Base-by-base conservation (phyloP, 2,888 invertebrate genomes). In the Alviniconcha strummeri region DNA sequence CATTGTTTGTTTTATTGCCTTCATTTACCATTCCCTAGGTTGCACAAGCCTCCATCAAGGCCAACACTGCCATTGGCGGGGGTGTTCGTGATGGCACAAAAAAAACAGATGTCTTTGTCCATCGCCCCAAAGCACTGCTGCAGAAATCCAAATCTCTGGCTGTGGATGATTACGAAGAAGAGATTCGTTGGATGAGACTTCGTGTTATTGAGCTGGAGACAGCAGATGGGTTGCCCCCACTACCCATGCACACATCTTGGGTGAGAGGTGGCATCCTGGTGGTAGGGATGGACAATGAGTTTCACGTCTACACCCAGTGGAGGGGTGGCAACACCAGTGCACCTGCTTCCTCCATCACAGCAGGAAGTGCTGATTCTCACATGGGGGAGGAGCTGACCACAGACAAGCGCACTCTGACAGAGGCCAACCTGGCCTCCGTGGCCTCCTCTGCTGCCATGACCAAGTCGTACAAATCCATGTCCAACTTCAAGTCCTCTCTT, bases 201-300 rank as follows among this genome's bases (percentile, higher is more conserved):
- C 95, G 98, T 0, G 96, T 97, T 89, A 97, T 99, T 74, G 97
- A 98, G 89, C 93, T 99, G 17, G 96, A 96, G 86, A 98, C 99
- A 0, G 99, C 98, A 0, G 99, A 99, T 92, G 98, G 99, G 0
- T 94, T 99, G 71, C 98, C 98, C 0, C 99, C 99, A 0, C 94
- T 99, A 79, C 99, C 99, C 0, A 99, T 99, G 97, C 98, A 99
- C 93, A 97, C 99, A 90, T 98, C 98, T 3, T 99, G 99, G 99
- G 98, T 99, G 0, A 95, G 99, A 55, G 99, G 99, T 92, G 99
- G 99, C 0, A 98, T 99, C 88, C 94, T 99, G 1, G 98, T 99
- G 0, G 98, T 99, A 1, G 99, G 99, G 4, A 99, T 99, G 99
- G 98, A 99, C 93, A 99, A 98, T 4, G 99, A 99, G 94, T 99